These are phyloP conservation scores for Colius striatus DNA, from an alignment of 2,113 vertebrate genomes.

Conservation along the genomic window DNA sequence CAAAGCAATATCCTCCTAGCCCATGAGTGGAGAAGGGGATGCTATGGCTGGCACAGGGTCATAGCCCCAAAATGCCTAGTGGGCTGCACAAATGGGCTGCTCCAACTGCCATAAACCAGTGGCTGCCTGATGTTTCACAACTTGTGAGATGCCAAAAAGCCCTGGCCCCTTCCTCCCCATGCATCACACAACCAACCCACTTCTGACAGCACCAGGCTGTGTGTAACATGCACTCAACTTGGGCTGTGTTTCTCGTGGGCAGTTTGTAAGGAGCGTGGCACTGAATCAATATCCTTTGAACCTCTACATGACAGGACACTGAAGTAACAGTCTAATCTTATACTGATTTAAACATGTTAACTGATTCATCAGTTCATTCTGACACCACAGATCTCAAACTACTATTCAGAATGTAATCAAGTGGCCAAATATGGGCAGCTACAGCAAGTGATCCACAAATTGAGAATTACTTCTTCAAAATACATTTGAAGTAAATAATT, in stretches of 20 bases:
- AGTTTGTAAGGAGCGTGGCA: background rate
- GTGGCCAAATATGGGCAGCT: background rate
- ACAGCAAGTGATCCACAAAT: background rate
- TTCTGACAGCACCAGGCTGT: background rate
- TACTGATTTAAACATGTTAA: background rate
- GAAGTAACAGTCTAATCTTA: background rate
- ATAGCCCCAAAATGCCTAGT: rapidly evolving
- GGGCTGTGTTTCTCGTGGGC: background rate
- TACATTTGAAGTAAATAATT: background rate
- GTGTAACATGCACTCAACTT: background rate
- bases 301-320: background rate
- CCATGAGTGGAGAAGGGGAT: rapidly evolving
- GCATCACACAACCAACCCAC: background rate
- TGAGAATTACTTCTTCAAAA: slow-evolving; percentile 7
- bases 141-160: background rate
- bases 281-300: background rate
- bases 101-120: background rate
- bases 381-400: background rate
- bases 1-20: rapidly evolving
- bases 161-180: background rate
- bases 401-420: background rate
- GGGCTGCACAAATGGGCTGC: background rate
- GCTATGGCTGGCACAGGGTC: rapidly evolving
- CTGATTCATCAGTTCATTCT: background rate
- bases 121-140: background rate